Base-by-base conservation (phyloP, 1,140 invertebrate genomes). In the Zophobas atratus region DNA sequence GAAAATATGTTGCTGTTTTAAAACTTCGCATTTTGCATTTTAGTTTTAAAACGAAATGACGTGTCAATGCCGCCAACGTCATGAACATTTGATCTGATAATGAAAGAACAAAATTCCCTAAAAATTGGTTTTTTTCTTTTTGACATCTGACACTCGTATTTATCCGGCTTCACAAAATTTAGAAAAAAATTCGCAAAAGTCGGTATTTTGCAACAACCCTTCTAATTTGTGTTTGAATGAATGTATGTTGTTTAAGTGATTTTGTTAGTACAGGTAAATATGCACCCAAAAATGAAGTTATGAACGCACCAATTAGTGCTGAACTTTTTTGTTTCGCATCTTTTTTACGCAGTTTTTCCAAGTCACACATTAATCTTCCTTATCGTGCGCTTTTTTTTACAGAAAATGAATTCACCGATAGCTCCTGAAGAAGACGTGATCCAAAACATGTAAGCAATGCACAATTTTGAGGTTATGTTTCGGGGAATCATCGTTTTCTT, bases 361-460 rank as follows among this genome's bases (percentile, higher is more conserved):
- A 32, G 6, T 2, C n/a, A 20, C 33, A 20, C 6, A 46, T 46
- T 48, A 46, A 46, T 2, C 46, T n/a, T 49, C 33, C 3, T 46
- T 70, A 5, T 70, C 6, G 43, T 70, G 3, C 1, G 3, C 3
- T 56, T 20, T 32, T 56, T 32, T 56, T 72, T 72, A 1, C n/a
- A 53, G 38, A 75, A 48, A 34, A 80, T 81, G 80, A 76, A 77
- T 79, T 76, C 80, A 38, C 35, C 77, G 4, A 48, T 70, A 53
- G 46, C 73, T 72, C 51, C 73, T 0, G 55, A 75, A 71, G 33
- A 75, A 32, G 70, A 80, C 74, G 77, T 81, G 43, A 60, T 79
- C 43, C 82, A 83, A 78, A 82, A 75, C 53, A 80, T 83, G 82
- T 83, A 80, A 81, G 79, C 77, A 73, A 1, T 48, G n/a, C n/a